Base-by-base conservation (phyloP, 2,797 vertebrate genomes). In the Aythya fuligula region DNA sequence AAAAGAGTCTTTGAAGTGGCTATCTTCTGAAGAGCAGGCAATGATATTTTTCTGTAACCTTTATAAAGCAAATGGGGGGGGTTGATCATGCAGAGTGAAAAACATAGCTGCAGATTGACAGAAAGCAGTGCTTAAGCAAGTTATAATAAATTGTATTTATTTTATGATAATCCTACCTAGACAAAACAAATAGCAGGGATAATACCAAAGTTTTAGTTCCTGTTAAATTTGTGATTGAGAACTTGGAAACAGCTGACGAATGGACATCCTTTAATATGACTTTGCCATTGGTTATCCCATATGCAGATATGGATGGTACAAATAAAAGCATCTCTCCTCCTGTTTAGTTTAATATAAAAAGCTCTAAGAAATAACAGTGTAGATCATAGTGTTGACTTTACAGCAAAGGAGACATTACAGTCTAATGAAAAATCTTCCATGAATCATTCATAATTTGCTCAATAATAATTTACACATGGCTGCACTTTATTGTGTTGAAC, bases 361-460 rank as follows among this genome's bases (percentile, higher is more conserved):
- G 81, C 69, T 96, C 77, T 93, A 81, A 94, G 87, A 96, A 96
- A 78, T 80, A 95, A 86, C 80, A 78, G 89, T 75, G 41, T 84
- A 78, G 91, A 96, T 97, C 89, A 93, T 95, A 90, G 93, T 90
- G 83, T 96, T 97, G 95, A 96, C 94, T 96, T 96, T 94, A 94
- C 38, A 39, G 74, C 54, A 97, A 97, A 97, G 86, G 79, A 96
- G 83, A 80, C 78, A 75, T 97, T 95, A 86, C 77, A 84, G 87
- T 84, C 77, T 94, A 96, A 97, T 97, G 94, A 97, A 95, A 97
- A 96, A 66, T 83, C 67, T 90, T 47, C 82, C 76, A 93, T 95
- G 92, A 97, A 95, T 97, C 79, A 90, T 96, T 97, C 91, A 93
- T 96, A 97, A 96, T 97, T 96, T 94, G 24, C 75, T 96, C 85